These are phyloP conservation scores for Ceratoteleas bidentatus DNA, from an alignment of 1,140 invertebrate species.

Conservation along the genomic window DNA sequence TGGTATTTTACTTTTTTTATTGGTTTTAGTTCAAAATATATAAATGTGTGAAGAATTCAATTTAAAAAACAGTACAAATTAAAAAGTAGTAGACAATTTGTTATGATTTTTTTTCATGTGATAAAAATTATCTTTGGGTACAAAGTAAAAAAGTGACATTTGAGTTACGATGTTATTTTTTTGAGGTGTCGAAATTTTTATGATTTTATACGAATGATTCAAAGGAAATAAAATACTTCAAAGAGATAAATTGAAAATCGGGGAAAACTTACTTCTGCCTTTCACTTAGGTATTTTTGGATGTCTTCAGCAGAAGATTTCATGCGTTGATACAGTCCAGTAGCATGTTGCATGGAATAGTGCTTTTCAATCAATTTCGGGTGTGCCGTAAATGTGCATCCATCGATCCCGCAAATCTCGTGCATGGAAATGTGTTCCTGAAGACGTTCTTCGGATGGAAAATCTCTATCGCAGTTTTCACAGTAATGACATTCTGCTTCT, in stretches of 20 bases:
- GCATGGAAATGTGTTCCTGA: conserved; percentile 85
- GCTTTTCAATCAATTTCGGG: conserved; percentile 88
- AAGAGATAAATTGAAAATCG: too few species aligned
- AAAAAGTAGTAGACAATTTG: too few species aligned
- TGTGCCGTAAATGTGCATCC: conserved; percentile 91
- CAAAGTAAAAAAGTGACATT: too few species aligned
- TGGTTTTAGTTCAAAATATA: too few species aligned
- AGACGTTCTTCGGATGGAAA: conserved; percentile 84
- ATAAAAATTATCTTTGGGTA: too few species aligned
- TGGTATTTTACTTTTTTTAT: too few species aligned
- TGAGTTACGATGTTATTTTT: too few species aligned
- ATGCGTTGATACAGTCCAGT: conserved; percentile 90
- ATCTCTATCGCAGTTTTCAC: conserved; percentile 89
- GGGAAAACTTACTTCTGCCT: conserved; percentile 87
- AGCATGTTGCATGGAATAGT: conserved; percentile 90
- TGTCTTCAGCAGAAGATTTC: conserved; percentile 88
- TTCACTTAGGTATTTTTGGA: conserved; percentile 90
- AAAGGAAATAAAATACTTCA: neutral
- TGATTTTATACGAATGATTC: too few species aligned
- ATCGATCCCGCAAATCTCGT: conserved; percentile 89
- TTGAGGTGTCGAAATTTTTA: too few species aligned
- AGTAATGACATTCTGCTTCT: conserved; percentile 79
- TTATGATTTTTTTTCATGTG: too few species aligned
- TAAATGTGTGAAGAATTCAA: too few species aligned
- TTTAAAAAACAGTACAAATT: too few species aligned